Conservation (phyloP, 2,888 invertebrate genomes). For the Xestobium rufovillosum region DNA sequence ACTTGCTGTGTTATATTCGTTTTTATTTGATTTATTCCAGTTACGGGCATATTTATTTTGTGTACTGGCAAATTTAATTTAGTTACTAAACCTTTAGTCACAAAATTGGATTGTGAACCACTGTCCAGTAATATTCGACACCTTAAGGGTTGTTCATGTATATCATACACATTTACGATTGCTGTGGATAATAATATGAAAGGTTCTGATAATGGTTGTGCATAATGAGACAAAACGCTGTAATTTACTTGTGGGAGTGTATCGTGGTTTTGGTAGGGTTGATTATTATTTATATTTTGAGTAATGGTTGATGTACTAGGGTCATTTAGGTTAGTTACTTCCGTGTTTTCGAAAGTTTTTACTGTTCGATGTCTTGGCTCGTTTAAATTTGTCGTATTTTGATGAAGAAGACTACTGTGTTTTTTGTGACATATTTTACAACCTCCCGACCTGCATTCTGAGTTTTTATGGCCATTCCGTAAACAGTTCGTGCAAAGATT, state of each 20-base stretch:
- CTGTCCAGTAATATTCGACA: constrained; percentile 8
- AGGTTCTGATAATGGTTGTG: not conserved
- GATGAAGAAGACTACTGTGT: constrained; percentile 13
- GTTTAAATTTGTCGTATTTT: no score
- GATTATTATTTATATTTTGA: no score
- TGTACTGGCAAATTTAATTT: constrained; percentile 8
- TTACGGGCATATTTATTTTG: constrained; percentile 13
- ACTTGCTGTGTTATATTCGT: constrained; percentile 10
- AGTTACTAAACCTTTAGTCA: constrained; percentile 6
- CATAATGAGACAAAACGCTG: no score
- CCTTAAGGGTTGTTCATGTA: not conserved
- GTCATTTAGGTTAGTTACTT: no score
- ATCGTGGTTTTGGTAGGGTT: no score
- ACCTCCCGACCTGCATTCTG: constrained; percentile 16
- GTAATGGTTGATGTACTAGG: no score
- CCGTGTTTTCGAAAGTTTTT: no score
- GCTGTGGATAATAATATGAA: constrained; percentile 3
- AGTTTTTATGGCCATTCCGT: constrained; percentile 18
- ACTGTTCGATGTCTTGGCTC: no score
- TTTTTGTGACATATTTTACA: constrained; percentile 16
- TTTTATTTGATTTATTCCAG: constrained; percentile 16
- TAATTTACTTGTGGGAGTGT: no score
- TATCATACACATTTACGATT: constrained; percentile 7
- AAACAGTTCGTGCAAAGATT: constrained; percentile 20
- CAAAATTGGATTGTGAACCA: constrained; percentile 8